Evolutionary conservation across 2,113 vertebrate genomes (phyloP).

Genomic region (human (Homo sapiens)): DNA sequence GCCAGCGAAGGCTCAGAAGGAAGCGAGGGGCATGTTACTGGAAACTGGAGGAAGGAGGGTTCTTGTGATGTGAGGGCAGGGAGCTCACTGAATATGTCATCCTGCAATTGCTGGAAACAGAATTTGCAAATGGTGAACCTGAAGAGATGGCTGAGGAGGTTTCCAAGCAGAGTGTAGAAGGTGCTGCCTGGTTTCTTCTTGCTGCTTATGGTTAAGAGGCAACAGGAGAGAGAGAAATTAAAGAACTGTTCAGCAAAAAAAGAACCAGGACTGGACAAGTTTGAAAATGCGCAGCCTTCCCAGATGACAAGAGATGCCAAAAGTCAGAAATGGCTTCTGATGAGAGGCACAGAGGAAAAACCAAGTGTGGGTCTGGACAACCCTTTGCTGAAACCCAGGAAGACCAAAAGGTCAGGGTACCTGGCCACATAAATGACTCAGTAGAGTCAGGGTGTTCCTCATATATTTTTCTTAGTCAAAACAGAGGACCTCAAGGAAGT

Average conservation of each 20-base stretch:
- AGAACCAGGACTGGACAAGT: too few species aligned
- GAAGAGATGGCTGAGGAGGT: neutral
- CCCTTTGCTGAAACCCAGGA: neutral
- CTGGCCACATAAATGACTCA: neutral
- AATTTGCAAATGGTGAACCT: neutral
- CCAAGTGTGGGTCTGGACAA: rapidly evolving
- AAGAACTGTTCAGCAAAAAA: neutral
- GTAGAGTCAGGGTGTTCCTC: neutral
- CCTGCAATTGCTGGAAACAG: neutral
- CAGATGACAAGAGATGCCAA: neutral
- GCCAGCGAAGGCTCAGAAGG: neutral
- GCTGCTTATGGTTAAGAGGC: neutral
- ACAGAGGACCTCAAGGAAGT: neutral
- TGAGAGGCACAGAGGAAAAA: too few species aligned
- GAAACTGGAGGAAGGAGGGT: neutral
- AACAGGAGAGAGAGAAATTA: too few species aligned
- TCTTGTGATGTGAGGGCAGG: neutral
- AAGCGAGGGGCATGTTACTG: rapidly evolving
- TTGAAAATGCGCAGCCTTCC: neutral
- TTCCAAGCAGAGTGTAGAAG: neutral
- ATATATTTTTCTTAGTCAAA: neutral
- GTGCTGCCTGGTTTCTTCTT: neutral
- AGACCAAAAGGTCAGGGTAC: neutral
- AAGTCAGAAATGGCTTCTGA: neutral
- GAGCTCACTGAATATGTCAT: neutral